A percentile compares a stretch with the other conserved stretches of the same genome.
phyloP scores from a whole-genome alignment of 1,140 invertebrate species.

The Drosophila pallidifrons region DNA sequence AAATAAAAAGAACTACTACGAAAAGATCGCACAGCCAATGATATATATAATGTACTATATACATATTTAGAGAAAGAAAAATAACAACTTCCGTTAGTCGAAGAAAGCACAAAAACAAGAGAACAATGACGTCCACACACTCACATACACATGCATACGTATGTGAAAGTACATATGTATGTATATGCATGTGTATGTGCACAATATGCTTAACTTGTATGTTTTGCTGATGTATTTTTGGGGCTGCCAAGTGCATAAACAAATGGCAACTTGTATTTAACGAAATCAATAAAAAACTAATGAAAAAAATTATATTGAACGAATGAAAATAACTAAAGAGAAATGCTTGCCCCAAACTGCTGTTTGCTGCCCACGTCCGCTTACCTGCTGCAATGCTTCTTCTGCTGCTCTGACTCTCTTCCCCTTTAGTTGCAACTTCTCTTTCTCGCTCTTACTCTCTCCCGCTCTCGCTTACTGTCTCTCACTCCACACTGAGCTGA shows the following conservation, averaged over 20 bases:
- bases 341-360: conserved; percentile 41
- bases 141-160: not conserved
- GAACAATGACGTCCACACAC: conserved; percentile 29
- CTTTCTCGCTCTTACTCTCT: conserved; percentile 49
- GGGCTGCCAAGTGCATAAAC: conserved; percentile 37
- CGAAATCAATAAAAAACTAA: conserved; percentile 44
- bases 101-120: conserved; percentile 18
- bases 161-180: conserved; percentile 22
- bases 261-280: conserved; percentile 33
- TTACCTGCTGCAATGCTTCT: conserved; percentile 73
- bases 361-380: conserved; percentile 54
- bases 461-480: conserved; percentile 47
- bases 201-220: conserved; percentile 43
- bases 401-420: conserved; percentile 46
- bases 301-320: conserved; percentile 32
- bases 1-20: conserved; percentile 17
- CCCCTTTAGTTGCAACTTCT: conserved; percentile 50
- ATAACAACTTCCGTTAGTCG: conserved; percentile 28
- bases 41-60: conserved; percentile 7
- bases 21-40: conserved; percentile 13
- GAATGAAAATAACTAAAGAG: conserved; percentile 40
- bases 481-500: conserved; percentile 55
- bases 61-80: conserved; percentile 16
- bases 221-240: conserved; percentile 1
- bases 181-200: conserved; percentile 30